Base-by-base conservation (phyloP, 2,797 vertebrate species). In the Rhadinocentrus ornatus region DNA sequence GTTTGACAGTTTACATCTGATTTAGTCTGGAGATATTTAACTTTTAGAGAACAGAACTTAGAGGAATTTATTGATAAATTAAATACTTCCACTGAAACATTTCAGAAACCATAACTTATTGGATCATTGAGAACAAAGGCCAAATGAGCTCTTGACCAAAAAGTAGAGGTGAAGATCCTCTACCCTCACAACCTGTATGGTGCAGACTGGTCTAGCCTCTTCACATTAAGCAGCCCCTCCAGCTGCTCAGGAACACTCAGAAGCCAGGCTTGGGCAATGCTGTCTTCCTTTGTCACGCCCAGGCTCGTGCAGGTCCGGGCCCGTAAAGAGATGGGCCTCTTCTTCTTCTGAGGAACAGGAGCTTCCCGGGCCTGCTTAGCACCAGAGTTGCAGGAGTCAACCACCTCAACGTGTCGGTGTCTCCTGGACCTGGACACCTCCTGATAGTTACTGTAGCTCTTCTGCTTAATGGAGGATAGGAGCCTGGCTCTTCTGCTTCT, bases 381-480 rank as follows among this genome's bases (percentile, higher is more conserved):
- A 1, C 24, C 74, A 0, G 58, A 84, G 65, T 67, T 13, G 61
- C 46, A 65, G 0, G 62, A 60, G 0, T 88, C 88, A 60, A 15
- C 78, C 10, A 9, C 0, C 78, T 77, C 73, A 0, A 4, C 39
- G 62, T 79, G 68, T 3, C 83, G 69, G 65, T 87, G 81, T 46
- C 87, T 84, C 41, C 86, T 66, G 55, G 81, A 58, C 7, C 52
- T 85, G 13, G 88, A 1, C 0, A 16, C 71, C 20, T 61, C 50
- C 8, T 79, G 62, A 37, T 44, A 32, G 31, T 31, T 75, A 31
- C 8, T 24, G 78, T 80, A 92, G 85, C 89, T 86, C 75, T 80
- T 92, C 67, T 78, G 63, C 74, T 93, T 93, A 78, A 93, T 92
- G 73, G 85, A 79, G 56, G 81, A 80, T 52, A 92, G 69, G 4